These are phyloP conservation scores for Enteromius afrohamiltoni DNA, from an alignment of 2,797 vertebrate genomes.

Conservation along the genomic window DNA sequence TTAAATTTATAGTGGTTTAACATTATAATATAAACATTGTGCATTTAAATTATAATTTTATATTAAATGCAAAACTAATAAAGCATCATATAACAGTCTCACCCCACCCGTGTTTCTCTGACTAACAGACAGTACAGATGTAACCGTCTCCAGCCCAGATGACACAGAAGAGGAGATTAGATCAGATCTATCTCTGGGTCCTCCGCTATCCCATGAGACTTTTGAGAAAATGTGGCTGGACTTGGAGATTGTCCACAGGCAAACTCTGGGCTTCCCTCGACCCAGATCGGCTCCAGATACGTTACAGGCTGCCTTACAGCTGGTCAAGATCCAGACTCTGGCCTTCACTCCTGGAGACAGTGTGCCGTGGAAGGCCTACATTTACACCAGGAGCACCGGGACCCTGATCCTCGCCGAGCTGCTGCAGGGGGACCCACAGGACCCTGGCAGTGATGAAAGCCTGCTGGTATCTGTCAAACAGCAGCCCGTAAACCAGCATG, in stretches of 20 bases:
- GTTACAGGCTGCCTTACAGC: conserved; percentile 86
- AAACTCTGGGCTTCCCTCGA: conserved; percentile 72
- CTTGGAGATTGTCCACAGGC: conserved; percentile 67
- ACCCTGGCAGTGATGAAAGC: conserved; percentile 28
- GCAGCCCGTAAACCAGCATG: conserved; percentile 70
- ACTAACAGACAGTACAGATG: conserved; percentile 34
- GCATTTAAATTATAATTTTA: neutral
- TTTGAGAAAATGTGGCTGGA: conserved; percentile 90
- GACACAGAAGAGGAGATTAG: conserved; percentile 47
- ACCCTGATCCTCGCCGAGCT: conserved; percentile 86
- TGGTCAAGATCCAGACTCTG: conserved; percentile 90
- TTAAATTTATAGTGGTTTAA: too few relatives aligned
- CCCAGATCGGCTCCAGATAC: conserved; percentile 73
- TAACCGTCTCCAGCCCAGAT: conserved; percentile 16
- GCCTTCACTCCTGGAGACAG: conserved; percentile 84
- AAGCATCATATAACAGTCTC: neutral
- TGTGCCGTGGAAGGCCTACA: conserved; percentile 90
- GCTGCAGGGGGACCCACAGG: conserved; percentile 65
- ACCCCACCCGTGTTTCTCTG: neutral
- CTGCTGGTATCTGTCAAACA: conserved; percentile 84
- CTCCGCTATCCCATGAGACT: conserved; percentile 81
- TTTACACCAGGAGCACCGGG: conserved; percentile 81
- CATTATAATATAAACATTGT: too few relatives aligned
- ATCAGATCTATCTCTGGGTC: conserved; percentile 68
- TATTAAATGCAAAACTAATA: neutral